Conservation (phyloP, 2,888 invertebrate genomes). For the Ctenicera cuprea region DNA sequence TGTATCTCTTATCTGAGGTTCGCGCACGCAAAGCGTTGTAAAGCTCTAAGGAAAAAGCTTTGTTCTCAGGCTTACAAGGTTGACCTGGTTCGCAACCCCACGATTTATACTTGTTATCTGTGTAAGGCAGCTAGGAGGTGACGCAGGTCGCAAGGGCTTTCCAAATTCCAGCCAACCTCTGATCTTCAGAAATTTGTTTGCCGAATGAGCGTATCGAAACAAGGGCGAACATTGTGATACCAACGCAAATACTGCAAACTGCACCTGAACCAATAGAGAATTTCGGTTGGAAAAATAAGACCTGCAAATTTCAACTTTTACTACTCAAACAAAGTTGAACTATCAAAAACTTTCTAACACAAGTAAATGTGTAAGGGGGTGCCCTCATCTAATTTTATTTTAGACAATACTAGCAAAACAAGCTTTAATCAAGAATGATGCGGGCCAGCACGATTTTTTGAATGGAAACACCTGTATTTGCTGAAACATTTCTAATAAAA, state of each 20-base stretch:
- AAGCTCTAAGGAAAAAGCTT: slow-evolving; percentile 43
- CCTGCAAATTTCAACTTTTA: neutral
- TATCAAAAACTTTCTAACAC: neutral
- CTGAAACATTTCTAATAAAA: too few species aligned
- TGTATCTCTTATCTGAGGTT: slow-evolving; percentile 43
- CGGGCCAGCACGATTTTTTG: neutral
- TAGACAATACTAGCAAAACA: neutral
- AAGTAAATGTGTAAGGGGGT: neutral
- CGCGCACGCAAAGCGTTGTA: slow-evolving; percentile 42
- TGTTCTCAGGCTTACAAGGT: slow-evolving; percentile 46
- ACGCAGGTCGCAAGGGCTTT: slow-evolving; percentile 31
- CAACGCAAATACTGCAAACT: neutral
- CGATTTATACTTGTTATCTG: slow-evolving; percentile 54
- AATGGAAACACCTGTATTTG: neutral
- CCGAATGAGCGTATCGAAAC: slow-evolving; percentile 13
- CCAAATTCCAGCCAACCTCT: slow-evolving; percentile 21
- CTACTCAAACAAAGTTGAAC: neutral
- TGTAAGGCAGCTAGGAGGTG: slow-evolving; percentile 44
- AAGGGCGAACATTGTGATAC: neutral
- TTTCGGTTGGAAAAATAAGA: neutral
- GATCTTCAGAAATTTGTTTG: slow-evolving; percentile 31
- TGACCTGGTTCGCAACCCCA: slow-evolving; percentile 45
- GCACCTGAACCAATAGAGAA: neutral
- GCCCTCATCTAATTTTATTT: slow-evolving; percentile 17
- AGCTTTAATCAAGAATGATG: neutral